Evolutionary conservation across 64 coral and sea anemone species (phyloP).

Genomic region (Catalaphyllia jardinei): DNA sequence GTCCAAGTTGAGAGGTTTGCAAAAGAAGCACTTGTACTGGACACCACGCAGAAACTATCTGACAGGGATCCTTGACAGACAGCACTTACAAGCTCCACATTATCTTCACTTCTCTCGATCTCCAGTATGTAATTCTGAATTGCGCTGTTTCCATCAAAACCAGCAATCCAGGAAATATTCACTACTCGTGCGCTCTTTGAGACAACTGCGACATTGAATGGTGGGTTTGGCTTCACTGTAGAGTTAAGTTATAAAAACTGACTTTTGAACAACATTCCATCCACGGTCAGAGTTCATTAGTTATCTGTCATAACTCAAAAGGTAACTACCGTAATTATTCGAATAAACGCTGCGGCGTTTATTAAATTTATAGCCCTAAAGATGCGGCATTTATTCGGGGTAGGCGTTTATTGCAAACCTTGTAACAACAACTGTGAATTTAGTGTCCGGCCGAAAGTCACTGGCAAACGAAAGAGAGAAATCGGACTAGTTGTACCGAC

Average conservation of each 20-base stretch:
- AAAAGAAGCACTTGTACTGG: conserved; percentile 12
- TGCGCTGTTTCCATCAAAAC: conserved; percentile 26
- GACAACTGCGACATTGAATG: neutral
- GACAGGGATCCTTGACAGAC: neutral
- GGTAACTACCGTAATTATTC: no score
- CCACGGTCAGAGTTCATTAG: no score
- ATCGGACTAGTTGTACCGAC: no score
- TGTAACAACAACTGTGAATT: no score
- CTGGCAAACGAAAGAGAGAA: no score
- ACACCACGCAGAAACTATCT: neutral
- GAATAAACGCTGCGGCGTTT: no score
- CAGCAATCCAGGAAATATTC: conserved; percentile 1
- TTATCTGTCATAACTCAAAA: no score
- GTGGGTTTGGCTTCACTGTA: conserved; percentile 3
- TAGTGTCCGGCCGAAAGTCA: no score
- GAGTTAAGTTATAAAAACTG: neutral
- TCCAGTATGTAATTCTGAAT: conserved; percentile 5
- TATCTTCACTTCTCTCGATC: neutral
- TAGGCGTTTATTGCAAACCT: no score
- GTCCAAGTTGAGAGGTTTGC: neutral
- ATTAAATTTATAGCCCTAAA: no score
- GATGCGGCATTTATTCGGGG: no score
- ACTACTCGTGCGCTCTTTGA: neutral
- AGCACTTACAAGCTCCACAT: neutral
- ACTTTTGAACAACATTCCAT: neutral